Percentiles rank a stretch among this genome's conserved stretches.
These are phyloP conservation scores for Cephus rjabovi DNA, from an alignment of 2,888 invertebrate species.

Conservation along the genomic window DNA sequence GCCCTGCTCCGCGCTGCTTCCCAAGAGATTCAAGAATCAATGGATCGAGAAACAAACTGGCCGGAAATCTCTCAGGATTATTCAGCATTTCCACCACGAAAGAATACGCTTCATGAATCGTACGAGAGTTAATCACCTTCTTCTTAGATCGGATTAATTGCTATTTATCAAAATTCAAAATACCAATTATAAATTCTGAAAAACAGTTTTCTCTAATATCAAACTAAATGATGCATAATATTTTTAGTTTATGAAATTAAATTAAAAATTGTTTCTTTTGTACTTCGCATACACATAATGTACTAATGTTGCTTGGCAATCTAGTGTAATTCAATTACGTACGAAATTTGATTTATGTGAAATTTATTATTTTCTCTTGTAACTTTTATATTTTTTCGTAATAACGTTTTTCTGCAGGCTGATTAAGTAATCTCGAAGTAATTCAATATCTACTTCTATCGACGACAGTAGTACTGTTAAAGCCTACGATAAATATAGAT, in stretches of 20 bases:
- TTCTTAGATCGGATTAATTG: neutral
- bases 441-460: neutral
- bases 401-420: neutral
- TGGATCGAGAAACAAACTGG: constrained; percentile 30
- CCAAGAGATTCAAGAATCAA: constrained; percentile 34
- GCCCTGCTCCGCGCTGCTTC: constrained; percentile 41
- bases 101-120: constrained; percentile 24
- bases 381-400: neutral
- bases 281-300: neutral
- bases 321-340: neutral
- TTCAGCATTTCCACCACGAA: constrained; percentile 16
- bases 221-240: neutral
- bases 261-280: neutral
- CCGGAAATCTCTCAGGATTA: constrained; percentile 29
- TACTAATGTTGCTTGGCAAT: neutral
- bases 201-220: neutral
- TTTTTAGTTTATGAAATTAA: neutral
- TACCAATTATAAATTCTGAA: neutral
- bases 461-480: neutral
- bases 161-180: neutral
- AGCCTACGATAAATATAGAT: neutral
- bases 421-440: neutral
- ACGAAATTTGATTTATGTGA: neutral
- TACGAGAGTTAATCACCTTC: constrained; percentile 32
- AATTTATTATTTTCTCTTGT: neutral